Evolutionary conservation across 2,797 vertebrate species (phyloP).

Genomic region (Melanotaenia nigrans): DNA sequence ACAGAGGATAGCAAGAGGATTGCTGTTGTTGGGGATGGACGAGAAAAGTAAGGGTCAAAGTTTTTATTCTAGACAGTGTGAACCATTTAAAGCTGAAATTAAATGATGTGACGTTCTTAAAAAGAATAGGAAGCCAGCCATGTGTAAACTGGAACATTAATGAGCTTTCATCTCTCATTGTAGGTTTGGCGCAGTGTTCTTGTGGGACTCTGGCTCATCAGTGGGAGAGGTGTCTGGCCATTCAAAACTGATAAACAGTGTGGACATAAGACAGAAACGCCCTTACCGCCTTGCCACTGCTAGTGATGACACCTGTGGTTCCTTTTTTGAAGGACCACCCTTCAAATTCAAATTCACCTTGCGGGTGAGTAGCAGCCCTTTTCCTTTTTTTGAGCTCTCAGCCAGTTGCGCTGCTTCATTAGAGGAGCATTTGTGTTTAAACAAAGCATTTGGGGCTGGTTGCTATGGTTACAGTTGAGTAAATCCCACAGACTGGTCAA

Average conservation of each 20-base stretch:
- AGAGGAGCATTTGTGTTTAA: slow-evolving; percentile 13
- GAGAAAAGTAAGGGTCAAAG: slow-evolving; percentile 90
- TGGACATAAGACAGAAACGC: slow-evolving; percentile 91
- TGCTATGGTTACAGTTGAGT: not conserved
- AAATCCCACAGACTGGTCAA: not conserved
- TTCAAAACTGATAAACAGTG: slow-evolving; percentile 92
- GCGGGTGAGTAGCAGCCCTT: slow-evolving; percentile 79
- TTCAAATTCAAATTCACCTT: slow-evolving; percentile 95
- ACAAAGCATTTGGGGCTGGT: not conserved
- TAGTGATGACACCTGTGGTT: slow-evolving; percentile 89
- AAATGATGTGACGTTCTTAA: not conserved
- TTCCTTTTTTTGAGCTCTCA: not conserved
- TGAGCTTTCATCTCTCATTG: slow-evolving; percentile 19
- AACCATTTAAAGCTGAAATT: not conserved
- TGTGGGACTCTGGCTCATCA: slow-evolving; percentile 94
- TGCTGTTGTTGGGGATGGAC: slow-evolving; percentile 92
- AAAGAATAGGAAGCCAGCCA: not conserved
- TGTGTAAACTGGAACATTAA: not conserved
- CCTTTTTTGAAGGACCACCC: slow-evolving; percentile 93
- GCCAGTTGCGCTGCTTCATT: not conserved
- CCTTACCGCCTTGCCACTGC: slow-evolving; percentile 90
- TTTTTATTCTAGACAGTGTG: not conserved
- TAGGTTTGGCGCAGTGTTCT: slow-evolving; percentile 93
- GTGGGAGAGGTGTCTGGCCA: slow-evolving; percentile 92
- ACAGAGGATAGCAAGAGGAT: slow-evolving; percentile 96